Conservation (phyloP, 1,140 invertebrate genomes). For the Ladona fulva region DNA sequence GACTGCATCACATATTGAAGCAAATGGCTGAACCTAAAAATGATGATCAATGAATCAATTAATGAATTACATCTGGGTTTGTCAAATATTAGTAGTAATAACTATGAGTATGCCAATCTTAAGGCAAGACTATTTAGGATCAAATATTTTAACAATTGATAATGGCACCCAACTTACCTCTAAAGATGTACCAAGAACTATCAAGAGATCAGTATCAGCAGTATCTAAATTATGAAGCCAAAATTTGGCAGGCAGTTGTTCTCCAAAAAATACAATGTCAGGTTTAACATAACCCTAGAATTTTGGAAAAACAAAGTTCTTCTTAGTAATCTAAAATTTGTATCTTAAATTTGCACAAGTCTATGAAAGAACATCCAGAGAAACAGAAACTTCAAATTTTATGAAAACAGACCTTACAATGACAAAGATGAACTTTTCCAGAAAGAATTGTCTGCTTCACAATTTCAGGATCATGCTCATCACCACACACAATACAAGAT, state of each 20-base stretch:
- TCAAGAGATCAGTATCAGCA: conserved; percentile 14
- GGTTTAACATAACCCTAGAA: conserved; percentile 21
- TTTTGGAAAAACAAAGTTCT: background rate
- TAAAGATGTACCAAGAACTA: conserved; percentile 20
- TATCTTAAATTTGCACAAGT: too few relatives aligned
- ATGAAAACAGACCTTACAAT: background rate
- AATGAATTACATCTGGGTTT: background rate
- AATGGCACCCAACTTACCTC: conserved; percentile 16
- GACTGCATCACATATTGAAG: conserved; percentile 18
- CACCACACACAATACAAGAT: conserved; percentile 17
- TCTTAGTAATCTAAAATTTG: background rate
- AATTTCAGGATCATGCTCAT: conserved; percentile 15
- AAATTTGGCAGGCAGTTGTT: conserved; percentile 18
- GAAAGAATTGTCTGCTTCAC: conserved; percentile 15
- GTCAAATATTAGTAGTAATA: background rate
- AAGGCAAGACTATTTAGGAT: too few relatives aligned
- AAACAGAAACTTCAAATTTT: background rate
- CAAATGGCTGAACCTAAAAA: conserved; percentile 19
- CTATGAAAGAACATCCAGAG: background rate
- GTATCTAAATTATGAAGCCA: conserved; percentile 17
- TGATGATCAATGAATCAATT: background rate
- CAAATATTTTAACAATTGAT: background rate
- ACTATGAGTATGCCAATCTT: too few relatives aligned
- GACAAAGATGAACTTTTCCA: conserved; percentile 16
- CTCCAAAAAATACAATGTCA: conserved; percentile 21